A percentile compares a stretch with the other conserved stretches of the same genome.
phyloP scores from a whole-genome alignment of 2,113 vertebrate genomes.

The Phrynocephalus versicolor region DNA sequence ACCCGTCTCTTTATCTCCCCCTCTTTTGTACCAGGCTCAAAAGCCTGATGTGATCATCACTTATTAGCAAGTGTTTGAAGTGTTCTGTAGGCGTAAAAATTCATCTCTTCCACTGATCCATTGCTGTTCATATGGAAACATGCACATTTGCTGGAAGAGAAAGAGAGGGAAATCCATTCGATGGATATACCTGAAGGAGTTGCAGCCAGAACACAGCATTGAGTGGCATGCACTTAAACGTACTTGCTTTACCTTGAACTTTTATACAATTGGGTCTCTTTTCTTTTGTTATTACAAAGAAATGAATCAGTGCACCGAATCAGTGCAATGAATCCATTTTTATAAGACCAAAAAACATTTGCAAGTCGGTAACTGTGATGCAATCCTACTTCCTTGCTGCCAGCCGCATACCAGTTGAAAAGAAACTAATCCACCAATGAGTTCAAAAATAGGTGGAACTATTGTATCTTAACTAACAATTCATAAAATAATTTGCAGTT shows the following conservation, averaged over 20 bases:
- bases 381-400: conserved; percentile 37
- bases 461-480: conserved; percentile 74
- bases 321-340: conserved; percentile 44
- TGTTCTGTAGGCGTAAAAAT: neutral
- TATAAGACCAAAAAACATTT: conserved; percentile 46
- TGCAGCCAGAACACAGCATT: neutral
- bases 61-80: neutral
- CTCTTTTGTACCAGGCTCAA: neutral
- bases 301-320: neutral
- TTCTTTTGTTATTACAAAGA: neutral
- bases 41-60: neutral
- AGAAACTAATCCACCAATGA: conserved; percentile 60
- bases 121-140: neutral
- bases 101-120: neutral
- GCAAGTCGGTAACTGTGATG: conserved; percentile 36
- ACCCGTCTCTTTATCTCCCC: neutral
- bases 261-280: neutral
- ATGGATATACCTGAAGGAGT: neutral
- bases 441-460: conserved; percentile 67
- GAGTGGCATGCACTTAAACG: neutral
- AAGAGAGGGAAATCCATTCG: neutral
- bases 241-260: neutral
- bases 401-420: conserved; percentile 55
- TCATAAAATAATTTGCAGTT: conserved; percentile 76
- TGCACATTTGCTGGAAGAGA: neutral